These are phyloP conservation scores for Molanna angustata DNA, from an alignment of 2,888 invertebrate species.

Conservation along the genomic window DNA sequence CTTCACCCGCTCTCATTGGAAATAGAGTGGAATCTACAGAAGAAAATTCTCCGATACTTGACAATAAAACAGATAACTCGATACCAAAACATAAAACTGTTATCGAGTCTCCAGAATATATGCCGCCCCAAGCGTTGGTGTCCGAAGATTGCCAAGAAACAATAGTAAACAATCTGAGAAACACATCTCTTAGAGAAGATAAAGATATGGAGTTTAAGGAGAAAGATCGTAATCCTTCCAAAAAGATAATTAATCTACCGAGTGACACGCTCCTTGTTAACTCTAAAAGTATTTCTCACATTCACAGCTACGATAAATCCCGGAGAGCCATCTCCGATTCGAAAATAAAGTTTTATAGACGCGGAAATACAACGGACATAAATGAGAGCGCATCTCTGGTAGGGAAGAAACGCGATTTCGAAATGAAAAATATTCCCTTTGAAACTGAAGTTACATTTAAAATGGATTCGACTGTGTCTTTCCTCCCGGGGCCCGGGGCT, in stretches of 20 bases:
- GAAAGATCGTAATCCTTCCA: slow-evolving; percentile 18
- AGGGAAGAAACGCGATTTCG: not conserved
- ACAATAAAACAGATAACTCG: not conserved
- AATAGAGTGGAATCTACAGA: not conserved
- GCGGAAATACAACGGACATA: not conserved
- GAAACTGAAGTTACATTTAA: slow-evolving; percentile 19
- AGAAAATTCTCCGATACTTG: not conserved
- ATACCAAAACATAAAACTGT: no score
- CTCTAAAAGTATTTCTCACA: slow-evolving; percentile 20
- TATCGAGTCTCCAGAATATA: no score
- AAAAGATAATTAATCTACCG: slow-evolving; percentile 11
- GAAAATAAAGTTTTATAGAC: slow-evolving; percentile 4
- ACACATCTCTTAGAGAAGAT: slow-evolving; percentile 8
- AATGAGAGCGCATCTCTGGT: not conserved
- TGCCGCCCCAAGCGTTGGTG: slow-evolving; percentile 18
- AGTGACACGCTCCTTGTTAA: slow-evolving; percentile 1
- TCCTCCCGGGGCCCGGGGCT: not conserved
- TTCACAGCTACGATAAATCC: slow-evolving; percentile 27
- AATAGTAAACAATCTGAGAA: slow-evolving; percentile 12
- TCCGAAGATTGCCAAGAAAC: slow-evolving; percentile 29
- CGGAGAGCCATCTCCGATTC: slow-evolving; percentile 15
- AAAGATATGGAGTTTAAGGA: slow-evolving; percentile 29
- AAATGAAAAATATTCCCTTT: slow-evolving; percentile 13
- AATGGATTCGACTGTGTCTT: slow-evolving; percentile 9
- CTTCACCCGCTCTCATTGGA: slow-evolving; percentile 3